phyloP scores from a whole-genome alignment of 2,888 invertebrate genomes.

The Cremastobaeus sp. region DNA sequence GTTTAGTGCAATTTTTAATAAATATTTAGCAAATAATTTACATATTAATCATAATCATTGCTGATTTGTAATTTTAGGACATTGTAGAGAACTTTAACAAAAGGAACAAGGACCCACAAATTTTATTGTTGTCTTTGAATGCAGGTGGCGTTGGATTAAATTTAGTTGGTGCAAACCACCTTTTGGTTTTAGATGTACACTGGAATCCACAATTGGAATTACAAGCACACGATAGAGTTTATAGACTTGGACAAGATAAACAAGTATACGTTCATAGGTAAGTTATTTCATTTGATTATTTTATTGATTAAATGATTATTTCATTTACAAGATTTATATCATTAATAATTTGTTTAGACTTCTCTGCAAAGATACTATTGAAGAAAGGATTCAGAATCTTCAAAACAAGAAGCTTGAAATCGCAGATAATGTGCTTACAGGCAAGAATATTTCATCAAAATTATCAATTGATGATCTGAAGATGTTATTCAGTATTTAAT shows the following conservation, averaged over 20 bases:
- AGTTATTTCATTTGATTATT: constrained; percentile 61
- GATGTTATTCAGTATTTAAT: constrained; percentile 80
- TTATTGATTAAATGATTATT: not conserved
- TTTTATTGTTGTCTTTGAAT: constrained; percentile 91
- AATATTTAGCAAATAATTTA: not conserved
- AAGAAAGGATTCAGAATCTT: constrained; percentile 88
- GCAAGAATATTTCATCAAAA: constrained; percentile 84
- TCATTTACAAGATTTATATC: too few species aligned
- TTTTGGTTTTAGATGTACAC: constrained; percentile 93
- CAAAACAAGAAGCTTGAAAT: constrained; percentile 89
- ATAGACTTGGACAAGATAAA: constrained; percentile 92
- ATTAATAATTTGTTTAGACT: constrained; percentile 83
- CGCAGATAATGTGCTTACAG: constrained; percentile 88
- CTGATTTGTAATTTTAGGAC: constrained; percentile 57
- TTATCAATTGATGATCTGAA: constrained; percentile 89
- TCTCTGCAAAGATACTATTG: constrained; percentile 91
- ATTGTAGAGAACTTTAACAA: constrained; percentile 71
- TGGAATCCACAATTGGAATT: constrained; percentile 98
- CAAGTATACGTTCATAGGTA: constrained; percentile 90
- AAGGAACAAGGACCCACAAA: constrained; percentile 73
- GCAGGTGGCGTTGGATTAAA: constrained; percentile 98
- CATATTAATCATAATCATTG: not conserved
- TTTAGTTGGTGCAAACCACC: constrained; percentile 93
- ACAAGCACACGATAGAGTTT: constrained; percentile 96
- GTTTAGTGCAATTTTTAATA: not conserved